phyloP scores from a whole-genome alignment of 2,888 invertebrate genomes.

The Parascotia fuliginaria region DNA sequence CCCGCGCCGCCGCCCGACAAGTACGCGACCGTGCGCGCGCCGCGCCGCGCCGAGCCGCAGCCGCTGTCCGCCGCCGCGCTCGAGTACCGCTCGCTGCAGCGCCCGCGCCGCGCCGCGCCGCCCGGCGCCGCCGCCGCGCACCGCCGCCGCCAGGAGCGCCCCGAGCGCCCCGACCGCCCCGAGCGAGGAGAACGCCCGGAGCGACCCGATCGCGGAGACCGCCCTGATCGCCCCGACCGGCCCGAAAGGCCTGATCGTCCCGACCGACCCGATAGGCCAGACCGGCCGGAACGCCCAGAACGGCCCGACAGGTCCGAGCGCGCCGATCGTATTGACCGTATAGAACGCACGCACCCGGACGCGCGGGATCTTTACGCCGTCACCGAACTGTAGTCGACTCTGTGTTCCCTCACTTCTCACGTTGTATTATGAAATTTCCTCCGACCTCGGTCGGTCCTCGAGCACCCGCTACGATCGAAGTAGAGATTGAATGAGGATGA shows the following conservation, averaged over 20 bases:
- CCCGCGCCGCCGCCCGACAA: constrained; percentile 58
- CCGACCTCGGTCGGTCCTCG: background rate
- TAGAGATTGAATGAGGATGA: background rate
- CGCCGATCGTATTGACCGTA: constrained; percentile 35
- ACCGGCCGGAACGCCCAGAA: constrained; percentile 87
- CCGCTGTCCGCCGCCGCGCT: constrained; percentile 83
- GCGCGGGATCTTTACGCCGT: constrained; percentile 90
- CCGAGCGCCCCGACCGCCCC: constrained; percentile 88
- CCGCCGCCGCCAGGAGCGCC: constrained; percentile 88
- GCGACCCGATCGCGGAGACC: constrained; percentile 28
- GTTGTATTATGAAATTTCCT: background rate
- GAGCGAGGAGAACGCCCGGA: constrained; percentile 25
- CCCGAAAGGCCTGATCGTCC: constrained; percentile 72
- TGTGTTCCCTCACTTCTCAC: constrained; percentile 3
- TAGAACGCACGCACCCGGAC: constrained; percentile 56
- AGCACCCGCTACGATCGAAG: background rate
- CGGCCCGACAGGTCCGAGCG: constrained; percentile 21
- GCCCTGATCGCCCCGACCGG: constrained; percentile 44
- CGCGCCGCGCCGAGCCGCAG: constrained; percentile 77
- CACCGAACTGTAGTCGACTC: constrained; percentile 69
- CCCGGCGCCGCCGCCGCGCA: constrained; percentile 49
- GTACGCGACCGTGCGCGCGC: constrained; percentile 77
- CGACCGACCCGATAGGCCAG: constrained; percentile 86
- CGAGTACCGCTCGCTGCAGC: constrained; percentile 86
- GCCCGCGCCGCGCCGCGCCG: constrained; percentile 73